Evolutionary conservation across 2,113 vertebrate genomes (phyloP).

Genomic region (Ammodytes dubius): DNA sequence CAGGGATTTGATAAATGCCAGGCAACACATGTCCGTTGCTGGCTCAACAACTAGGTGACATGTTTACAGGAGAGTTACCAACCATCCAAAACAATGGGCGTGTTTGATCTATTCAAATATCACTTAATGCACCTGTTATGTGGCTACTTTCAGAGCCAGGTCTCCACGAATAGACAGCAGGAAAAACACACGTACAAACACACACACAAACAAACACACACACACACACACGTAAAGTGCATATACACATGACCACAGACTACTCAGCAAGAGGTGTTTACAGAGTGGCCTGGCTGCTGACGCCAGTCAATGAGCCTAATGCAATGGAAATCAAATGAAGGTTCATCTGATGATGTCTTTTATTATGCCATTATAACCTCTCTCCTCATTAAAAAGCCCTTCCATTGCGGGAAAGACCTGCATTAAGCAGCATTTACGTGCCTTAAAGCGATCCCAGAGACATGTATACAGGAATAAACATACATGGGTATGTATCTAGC

Average conservation of each 20-base stretch:
- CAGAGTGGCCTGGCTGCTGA: conserved; percentile 72
- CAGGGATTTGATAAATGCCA: conserved; percentile 51
- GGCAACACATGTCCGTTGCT: conserved; percentile 41
- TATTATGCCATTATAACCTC: conserved; percentile 83
- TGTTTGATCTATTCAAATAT: conserved; percentile 57
- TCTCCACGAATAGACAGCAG: conserved; percentile 20
- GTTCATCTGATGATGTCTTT: conserved; percentile 78
- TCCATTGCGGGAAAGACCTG: conserved; percentile 46
- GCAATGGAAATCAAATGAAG: conserved; percentile 83
- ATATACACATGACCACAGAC: conserved; percentile 44
- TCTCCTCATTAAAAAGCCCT: conserved; percentile 76
- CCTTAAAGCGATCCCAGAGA: conserved; percentile 32
- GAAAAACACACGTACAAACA: conserved; percentile 22
- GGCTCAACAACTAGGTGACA: conserved; percentile 21
- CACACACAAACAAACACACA: not conserved
- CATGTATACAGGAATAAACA: conserved; percentile 35
- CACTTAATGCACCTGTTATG: conserved; percentile 18
- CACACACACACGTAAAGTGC: conserved; percentile 36
- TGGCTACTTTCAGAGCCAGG: conserved; percentile 24
- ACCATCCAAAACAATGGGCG: conserved; percentile 47
- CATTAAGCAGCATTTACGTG: conserved; percentile 65
- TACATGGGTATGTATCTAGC: conserved; percentile 35
- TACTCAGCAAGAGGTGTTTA: conserved; percentile 72
- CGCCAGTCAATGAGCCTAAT: conserved; percentile 78
- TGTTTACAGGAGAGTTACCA: conserved; percentile 22